A percentile compares a stretch with the other conserved stretches of the same genome.
These are phyloP conservation scores for Brachionus calyciflorus DNA, from an alignment of 1,140 invertebrate genomes.

Conservation along the genomic window DNA sequence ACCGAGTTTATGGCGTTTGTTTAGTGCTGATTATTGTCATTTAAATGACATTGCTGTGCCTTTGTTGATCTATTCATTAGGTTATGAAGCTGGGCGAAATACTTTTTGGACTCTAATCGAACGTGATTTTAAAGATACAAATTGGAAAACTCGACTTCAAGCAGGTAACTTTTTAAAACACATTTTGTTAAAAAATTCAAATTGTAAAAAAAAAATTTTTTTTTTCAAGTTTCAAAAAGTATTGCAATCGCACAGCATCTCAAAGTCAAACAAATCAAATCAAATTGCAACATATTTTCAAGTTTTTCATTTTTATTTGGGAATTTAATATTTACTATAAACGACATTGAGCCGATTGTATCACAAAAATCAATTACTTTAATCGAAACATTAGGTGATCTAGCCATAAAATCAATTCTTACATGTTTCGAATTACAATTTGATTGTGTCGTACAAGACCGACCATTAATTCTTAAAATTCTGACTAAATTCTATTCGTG, in stretches of 20 bases:
- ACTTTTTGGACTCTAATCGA: constrained; percentile 91
- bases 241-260: constrained; percentile 86
- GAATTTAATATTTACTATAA: constrained; percentile 89
- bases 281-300: constrained; percentile 80
- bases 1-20: constrained; percentile 86
- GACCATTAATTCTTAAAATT: constrained; percentile 85
- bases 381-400: constrained; percentile 87
- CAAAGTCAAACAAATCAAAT: constrained; percentile 78
- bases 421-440: constrained; percentile 69
- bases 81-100: constrained; percentile 82
- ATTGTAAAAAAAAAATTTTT: background rate
- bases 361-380: constrained; percentile 87
- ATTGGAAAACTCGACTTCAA: constrained; percentile 84
- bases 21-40: constrained; percentile 87
- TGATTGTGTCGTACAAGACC: constrained; percentile 81
- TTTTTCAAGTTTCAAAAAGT: constrained; percentile 76
- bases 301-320: constrained; percentile 92
- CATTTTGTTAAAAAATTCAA: background rate
- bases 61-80: constrained; percentile 86
- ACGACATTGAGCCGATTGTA: constrained; percentile 89
- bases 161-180: constrained; percentile 66
- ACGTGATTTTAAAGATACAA: constrained; percentile 76
- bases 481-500: constrained; percentile 90
- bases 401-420: constrained; percentile 66
- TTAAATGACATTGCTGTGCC: constrained; percentile 84